Percentiles rank a stretch among this genome's conserved stretches.
phyloP scores from a whole-genome alignment of 2,797 vertebrate species.

The Triplophysa bombifrons region DNA sequence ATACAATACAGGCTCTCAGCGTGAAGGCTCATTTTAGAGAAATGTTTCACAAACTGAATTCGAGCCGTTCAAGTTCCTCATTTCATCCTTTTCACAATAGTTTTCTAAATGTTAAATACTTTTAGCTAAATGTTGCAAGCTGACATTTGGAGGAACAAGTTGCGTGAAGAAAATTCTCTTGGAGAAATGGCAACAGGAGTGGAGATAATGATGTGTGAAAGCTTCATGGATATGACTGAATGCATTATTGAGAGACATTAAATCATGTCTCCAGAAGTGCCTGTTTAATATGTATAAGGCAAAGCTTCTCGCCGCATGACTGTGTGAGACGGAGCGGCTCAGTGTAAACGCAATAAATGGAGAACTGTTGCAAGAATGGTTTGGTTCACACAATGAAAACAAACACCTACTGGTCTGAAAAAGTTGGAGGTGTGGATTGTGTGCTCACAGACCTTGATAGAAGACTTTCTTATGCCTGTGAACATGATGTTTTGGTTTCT shows the following conservation, averaged over 20 bases:
- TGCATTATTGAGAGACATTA: slow-evolving; percentile 75
- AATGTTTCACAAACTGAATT: slow-evolving; percentile 65
- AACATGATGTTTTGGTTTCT: slow-evolving; percentile 5
- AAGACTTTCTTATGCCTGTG: background rate
- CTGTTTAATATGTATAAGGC: slow-evolving; percentile 69
- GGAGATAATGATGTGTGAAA: slow-evolving; percentile 71
- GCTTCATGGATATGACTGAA: slow-evolving; percentile 68
- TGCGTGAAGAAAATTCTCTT: slow-evolving; percentile 47
- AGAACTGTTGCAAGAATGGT: slow-evolving; percentile 36
- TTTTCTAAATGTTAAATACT: slow-evolving; percentile 68
- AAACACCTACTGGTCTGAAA: background rate
- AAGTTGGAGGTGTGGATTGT: background rate
- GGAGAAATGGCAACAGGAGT: slow-evolving; percentile 59
- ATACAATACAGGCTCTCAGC: slow-evolving; percentile 22
- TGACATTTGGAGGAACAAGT: slow-evolving; percentile 60
- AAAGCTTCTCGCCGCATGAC: slow-evolving; percentile 35
- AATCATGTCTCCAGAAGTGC: slow-evolving; percentile 66
- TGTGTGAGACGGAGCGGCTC: slow-evolving; percentile 26
- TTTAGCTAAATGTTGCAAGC: slow-evolving; percentile 61
- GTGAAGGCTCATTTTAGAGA: slow-evolving; percentile 63
- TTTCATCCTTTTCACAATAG: slow-evolving; percentile 44
- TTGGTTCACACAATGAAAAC: slow-evolving; percentile 14
- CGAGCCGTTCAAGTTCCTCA: slow-evolving; percentile 44
- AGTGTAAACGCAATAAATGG: slow-evolving; percentile 32
- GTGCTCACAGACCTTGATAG: background rate